Percentiles rank a stretch among this genome's conserved stretches.
These are phyloP conservation scores for Perdita meconis DNA, from an alignment of 2,888 invertebrate genomes.

Conservation along the genomic window DNA sequence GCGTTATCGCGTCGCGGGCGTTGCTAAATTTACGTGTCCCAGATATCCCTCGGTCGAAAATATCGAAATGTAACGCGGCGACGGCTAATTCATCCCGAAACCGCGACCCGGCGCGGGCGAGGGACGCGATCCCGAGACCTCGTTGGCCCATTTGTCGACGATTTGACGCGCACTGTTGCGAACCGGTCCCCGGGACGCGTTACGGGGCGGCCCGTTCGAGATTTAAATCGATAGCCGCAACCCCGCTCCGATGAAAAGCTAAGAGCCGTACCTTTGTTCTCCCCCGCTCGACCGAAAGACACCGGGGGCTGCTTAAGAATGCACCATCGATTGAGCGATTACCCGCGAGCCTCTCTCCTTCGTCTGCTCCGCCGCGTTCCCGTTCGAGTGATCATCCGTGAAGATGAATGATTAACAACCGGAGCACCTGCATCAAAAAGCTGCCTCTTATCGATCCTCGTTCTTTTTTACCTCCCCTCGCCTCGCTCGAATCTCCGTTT, in stretches of 20 bases:
- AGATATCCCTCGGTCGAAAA: neutral
- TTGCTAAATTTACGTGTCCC: conserved; percentile 25
- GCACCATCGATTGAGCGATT: conserved; percentile 53
- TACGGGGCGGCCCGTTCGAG: conserved; percentile 10
- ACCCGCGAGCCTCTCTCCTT: conserved; percentile 18
- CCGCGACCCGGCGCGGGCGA: too few relatives aligned
- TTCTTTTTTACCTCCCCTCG: neutral
- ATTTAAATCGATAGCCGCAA: conserved; percentile 50
- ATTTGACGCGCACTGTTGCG: conserved; percentile 11
- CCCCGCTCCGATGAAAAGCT: conserved; percentile 51
- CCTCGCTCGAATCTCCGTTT: neutral
- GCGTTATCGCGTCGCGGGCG: neutral
- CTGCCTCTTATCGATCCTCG: conserved; percentile 45
- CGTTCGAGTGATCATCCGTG: conserved; percentile 49
- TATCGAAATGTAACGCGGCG: neutral
- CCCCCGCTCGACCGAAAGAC: conserved; percentile 23
- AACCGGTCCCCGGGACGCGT: conserved; percentile 14
- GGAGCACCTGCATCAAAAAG: conserved; percentile 43
- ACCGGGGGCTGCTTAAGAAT: conserved; percentile 47
- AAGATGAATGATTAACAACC: conserved; percentile 52
- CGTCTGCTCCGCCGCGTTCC: conserved; percentile 7
- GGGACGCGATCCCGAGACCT: neutral
- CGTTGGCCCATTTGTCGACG: conserved; percentile 14
- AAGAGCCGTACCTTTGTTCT: conserved; percentile 49
- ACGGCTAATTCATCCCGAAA: neutral